phyloP scores from a whole-genome alignment of 2,888 invertebrate genomes.

The Malthinus flaveolus region DNA sequence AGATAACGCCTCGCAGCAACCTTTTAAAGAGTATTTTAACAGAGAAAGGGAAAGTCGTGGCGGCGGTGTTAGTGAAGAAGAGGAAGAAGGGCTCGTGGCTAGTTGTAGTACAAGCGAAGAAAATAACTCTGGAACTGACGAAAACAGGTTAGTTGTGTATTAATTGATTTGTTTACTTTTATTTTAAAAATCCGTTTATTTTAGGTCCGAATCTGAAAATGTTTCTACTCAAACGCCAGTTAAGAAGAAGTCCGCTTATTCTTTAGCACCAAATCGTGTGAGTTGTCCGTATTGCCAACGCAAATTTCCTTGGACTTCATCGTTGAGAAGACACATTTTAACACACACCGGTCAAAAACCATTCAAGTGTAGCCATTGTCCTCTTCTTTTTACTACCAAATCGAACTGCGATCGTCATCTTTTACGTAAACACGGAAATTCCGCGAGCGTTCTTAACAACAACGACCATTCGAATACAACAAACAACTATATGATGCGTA shows the following conservation, averaged over 20 bases:
- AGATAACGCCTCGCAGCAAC: conserved; percentile 70
- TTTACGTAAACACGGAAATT: conserved; percentile 79
- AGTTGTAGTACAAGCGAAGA: conserved; percentile 79
- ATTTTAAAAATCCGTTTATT: conserved; percentile 30
- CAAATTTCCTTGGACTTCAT: conserved; percentile 96
- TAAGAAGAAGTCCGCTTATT: conserved; percentile 94
- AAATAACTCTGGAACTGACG: conserved; percentile 82
- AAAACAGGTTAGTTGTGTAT: conserved; percentile 65
- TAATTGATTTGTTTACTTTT: conserved; percentile 4
- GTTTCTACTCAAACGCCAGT: conserved; percentile 57
- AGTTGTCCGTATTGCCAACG: conserved; percentile 92
- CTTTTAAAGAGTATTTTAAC: conserved; percentile 68
- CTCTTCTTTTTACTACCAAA: conserved; percentile 92
- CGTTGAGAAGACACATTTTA: conserved; percentile 88
- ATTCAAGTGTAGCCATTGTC: conserved; percentile 92
- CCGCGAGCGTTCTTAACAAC: conserved; percentile 50
- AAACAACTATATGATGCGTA: conserved; percentile 59
- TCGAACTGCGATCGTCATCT: conserved; percentile 96
- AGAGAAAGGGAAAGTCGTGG: conserved; percentile 57
- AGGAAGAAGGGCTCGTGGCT: conserved; percentile 79
- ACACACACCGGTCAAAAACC: conserved; percentile 98
- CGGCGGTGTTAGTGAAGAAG: conserved; percentile 62
- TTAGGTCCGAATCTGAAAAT: conserved; percentile 69
- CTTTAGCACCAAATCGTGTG: conserved; percentile 91
- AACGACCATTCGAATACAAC: conserved; percentile 39